These are phyloP conservation scores for Ptilonorhynchus violaceus DNA, from an alignment of 2,113 vertebrate genomes.

Conservation along the genomic window DNA sequence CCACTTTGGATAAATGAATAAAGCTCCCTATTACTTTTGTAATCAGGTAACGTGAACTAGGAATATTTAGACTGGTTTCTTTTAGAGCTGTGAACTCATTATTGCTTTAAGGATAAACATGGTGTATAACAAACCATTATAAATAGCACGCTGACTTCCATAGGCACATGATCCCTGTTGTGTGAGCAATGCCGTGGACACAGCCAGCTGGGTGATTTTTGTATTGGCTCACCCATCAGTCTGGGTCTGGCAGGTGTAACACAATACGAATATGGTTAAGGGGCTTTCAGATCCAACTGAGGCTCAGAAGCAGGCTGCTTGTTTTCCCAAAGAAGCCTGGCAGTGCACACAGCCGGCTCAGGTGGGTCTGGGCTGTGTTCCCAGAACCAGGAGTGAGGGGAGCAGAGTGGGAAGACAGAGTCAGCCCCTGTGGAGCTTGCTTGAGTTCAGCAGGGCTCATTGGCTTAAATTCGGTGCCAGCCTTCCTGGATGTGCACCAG, in stretches of 20 bases:
- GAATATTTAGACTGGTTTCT: not conserved
- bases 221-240: not conserved
- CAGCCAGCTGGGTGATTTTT: not conserved
- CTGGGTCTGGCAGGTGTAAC: not conserved
- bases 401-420: not conserved
- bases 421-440: not conserved
- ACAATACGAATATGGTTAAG: not conserved
- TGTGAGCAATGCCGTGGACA: not conserved
- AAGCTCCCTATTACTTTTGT: not conserved
- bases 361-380: constrained; percentile 20
- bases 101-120: not conserved
- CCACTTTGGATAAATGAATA: not conserved
- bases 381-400: not conserved
- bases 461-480: not conserved
- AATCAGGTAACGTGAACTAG: not conserved
- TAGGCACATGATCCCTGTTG: not conserved
- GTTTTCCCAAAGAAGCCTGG: not conserved
- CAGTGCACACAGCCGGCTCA: not conserved
- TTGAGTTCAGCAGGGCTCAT: not conserved
- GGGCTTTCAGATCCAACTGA: not conserved
- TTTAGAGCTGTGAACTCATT: not conserved
- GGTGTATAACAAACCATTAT: not conserved
- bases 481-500: not conserved
- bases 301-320: not conserved
- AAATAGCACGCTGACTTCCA: accelerated